Base-by-base conservation (phyloP, 2,797 vertebrate genomes). In the Sardinella longiceps region DNA sequence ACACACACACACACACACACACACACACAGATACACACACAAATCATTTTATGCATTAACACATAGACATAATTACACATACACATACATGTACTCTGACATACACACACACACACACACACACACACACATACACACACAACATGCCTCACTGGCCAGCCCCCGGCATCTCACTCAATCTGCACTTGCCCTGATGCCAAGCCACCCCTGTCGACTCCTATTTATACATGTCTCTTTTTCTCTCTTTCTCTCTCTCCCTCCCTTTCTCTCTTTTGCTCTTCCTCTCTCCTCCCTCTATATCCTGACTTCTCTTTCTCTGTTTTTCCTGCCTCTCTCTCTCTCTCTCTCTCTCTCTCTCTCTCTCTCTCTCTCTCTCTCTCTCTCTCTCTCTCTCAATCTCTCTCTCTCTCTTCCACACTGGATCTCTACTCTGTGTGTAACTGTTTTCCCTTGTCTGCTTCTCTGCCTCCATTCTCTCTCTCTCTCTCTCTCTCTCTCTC, bases 81-180 rank as follows among this genome's bases (percentile, higher is more conserved):
- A 50, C 45, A 50, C 80, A 51, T 46, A 50, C 80, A 81, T 45
- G 50, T 45, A 81, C 80, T 50, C 45, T 25, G 23, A 81, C 45
- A 30, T 45, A 81, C 45, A 50, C 80, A 81, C 46, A 51, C 46
- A 81, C 46, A 81, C 46, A 81, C 20, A 25, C 20, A n/a, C 80
- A 80, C 46, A 81, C 80, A 81, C 48, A 33, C 46, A 81, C 46
- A 81, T 28, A 43, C 48, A 50, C 28, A 30, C 33, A 18, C 15
- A 46, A 83, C 82, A 81, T 83, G 53, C 77, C 80, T 80, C 81
- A 83, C 5, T 56, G 37, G 50, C 83, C 30, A 83, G 66, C n/a
- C 30, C 85, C 83, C 83, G 88, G 87, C 84, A 89, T 87, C 86
- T 90, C 88, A 80, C 88, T 92, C 88, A 88, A 80, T 84, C 82